These are phyloP conservation scores for Silurus glanis DNA, from an alignment of 2,113 vertebrate species.

Conservation along the genomic window DNA sequence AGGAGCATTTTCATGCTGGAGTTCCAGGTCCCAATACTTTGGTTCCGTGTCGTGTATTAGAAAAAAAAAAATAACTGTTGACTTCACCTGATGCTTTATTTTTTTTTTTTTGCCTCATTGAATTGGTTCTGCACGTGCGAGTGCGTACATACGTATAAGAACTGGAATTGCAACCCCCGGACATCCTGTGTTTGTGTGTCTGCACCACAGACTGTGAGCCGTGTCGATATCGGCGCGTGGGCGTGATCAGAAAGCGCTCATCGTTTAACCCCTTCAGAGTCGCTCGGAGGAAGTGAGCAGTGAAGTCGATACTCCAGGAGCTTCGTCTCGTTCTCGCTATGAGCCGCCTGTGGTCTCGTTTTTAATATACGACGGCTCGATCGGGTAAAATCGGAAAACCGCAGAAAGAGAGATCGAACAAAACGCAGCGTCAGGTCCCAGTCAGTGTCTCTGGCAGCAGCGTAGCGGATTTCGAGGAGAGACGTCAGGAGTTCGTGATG, in stretches of 20 bases:
- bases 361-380: constrained; percentile 42
- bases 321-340: constrained; percentile 56
- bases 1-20: too few relatives aligned
- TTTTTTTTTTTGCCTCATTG: too few relatives aligned
- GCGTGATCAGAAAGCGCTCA: constrained; percentile 59
- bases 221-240: constrained; percentile 65
- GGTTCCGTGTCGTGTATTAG: too few relatives aligned
- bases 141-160: too few relatives aligned
- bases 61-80: too few relatives aligned
- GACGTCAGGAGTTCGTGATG: not conserved
- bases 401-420: constrained; percentile 3
- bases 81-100: too few relatives aligned
- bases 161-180: not conserved
- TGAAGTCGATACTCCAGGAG: constrained; percentile 41
- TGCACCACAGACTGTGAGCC: constrained; percentile 28
- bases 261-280: constrained; percentile 48
- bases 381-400: constrained; percentile 48
- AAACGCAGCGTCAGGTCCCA: not conserved
- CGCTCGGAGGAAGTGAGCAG: constrained; percentile 56
- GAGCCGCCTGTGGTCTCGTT: constrained; percentile 63
- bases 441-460: not conserved
- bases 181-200: not conserved
- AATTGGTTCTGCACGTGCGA: too few relatives aligned
- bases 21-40: too few relatives aligned
- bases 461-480: not conserved